Percentiles rank a stretch among this genome's conserved stretches.
These are phyloP conservation scores for Serranus cabrilla DNA, from an alignment of 2,797 vertebrate genomes.

Conservation along the genomic window DNA sequence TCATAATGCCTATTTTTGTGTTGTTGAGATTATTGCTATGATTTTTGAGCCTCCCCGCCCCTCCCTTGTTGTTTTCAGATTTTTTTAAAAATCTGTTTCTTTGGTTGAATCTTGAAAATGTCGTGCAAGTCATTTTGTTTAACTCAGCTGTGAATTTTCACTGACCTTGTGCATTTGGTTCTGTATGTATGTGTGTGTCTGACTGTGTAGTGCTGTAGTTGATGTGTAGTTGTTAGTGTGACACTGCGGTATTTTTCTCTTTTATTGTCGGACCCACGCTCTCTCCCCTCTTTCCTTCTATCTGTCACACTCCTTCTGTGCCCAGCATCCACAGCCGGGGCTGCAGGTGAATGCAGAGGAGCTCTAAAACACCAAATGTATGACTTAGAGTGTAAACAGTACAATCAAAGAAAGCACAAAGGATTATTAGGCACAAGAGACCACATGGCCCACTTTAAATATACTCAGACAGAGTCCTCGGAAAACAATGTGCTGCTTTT, in stretches of 20 bases:
- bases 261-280: constrained; percentile 66
- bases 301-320: constrained; percentile 63
- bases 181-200: constrained; percentile 61
- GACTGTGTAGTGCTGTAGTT: constrained; percentile 76
- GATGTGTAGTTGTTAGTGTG: constrained; percentile 75
- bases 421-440: constrained; percentile 78
- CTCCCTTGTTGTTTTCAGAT: constrained; percentile 29
- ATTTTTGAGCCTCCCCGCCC: constrained; percentile 30
- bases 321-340: constrained; percentile 40
- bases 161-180: constrained; percentile 76
- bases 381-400: constrained; percentile 67
- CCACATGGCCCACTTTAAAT: constrained; percentile 51
- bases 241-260: constrained; percentile 70
- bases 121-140: constrained; percentile 69
- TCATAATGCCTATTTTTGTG: constrained; percentile 66
- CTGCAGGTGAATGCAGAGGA: constrained; percentile 55
- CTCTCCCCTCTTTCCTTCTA: constrained; percentile 46
- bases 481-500: constrained; percentile 49
- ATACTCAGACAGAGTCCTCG: constrained; percentile 45
- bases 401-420: constrained; percentile 87
- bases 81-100: constrained; percentile 37
- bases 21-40: constrained; percentile 65
- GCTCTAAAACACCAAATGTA: constrained; percentile 79
- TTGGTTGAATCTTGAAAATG: constrained; percentile 71
- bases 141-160: constrained; percentile 79